phyloP scores from a whole-genome alignment of 2,113 vertebrate genomes.

The Budorcas taxicolor region DNA sequence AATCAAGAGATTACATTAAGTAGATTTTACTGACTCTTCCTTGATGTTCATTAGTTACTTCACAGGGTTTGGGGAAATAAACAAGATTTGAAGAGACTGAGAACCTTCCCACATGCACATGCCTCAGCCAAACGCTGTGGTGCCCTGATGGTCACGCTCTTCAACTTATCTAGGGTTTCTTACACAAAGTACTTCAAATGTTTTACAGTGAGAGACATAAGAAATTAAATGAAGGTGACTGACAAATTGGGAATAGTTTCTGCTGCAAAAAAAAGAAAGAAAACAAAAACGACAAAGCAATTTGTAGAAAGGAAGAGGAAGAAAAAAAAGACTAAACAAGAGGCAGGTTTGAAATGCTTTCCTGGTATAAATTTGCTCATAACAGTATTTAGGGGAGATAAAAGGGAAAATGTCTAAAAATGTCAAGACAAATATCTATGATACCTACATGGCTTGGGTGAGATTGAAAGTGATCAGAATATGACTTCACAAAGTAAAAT shows the following conservation, averaged over 20 bases:
- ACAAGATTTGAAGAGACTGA: background rate
- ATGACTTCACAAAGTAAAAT: background rate
- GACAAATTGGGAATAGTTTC: background rate
- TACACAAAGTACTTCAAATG: background rate
- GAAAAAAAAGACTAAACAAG: background rate
- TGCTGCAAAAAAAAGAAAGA: background rate
- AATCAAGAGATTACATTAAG: background rate
- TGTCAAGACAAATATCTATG: background rate
- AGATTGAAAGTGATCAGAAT: background rate
- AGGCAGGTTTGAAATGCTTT: background rate
- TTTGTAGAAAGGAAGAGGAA: background rate
- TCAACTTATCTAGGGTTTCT: background rate
- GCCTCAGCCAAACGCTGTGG: background rate
- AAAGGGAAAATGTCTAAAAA: background rate
- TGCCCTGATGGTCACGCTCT: background rate
- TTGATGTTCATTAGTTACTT: background rate
- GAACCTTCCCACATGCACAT: background rate
- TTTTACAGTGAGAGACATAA: constrained; percentile 35
- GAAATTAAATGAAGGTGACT: background rate
- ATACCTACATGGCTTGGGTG: background rate
- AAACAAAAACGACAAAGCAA: background rate
- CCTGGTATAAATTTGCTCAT: background rate
- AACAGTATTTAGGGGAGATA: background rate
- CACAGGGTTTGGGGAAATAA: background rate
- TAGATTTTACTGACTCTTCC: background rate